These are phyloP conservation scores for Ligdia adustata DNA, from an alignment of 2,888 invertebrate species.

Conservation along the genomic window DNA sequence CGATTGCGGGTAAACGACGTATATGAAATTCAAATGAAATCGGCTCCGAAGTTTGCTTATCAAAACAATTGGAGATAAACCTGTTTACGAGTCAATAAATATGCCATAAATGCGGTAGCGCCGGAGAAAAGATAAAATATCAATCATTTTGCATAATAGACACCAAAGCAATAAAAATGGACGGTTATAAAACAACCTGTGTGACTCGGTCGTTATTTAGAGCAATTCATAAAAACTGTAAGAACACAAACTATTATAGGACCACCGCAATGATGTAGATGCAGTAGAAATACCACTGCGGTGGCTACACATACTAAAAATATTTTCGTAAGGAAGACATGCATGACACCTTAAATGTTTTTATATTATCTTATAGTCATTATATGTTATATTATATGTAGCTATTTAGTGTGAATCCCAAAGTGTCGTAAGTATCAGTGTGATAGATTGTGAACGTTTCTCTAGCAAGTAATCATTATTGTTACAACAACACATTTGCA, in stretches of 20 bases:
- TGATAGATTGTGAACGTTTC: conserved; percentile 45
- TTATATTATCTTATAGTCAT: neutral
- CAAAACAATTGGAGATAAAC: conserved; percentile 35
- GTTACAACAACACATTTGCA: conserved; percentile 38
- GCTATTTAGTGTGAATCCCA: neutral
- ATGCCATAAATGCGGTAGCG: conserved; percentile 36
- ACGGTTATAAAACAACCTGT: conserved; percentile 61
- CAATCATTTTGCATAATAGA: conserved; percentile 54
- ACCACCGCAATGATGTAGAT: conserved; percentile 71
- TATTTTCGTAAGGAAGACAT: conserved; percentile 41
- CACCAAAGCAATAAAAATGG: conserved; percentile 51
- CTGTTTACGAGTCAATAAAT: conserved; percentile 36
- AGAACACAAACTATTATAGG: conserved; percentile 68
- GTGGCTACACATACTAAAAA: conserved; percentile 65
- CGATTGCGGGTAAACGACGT: conserved; percentile 44
- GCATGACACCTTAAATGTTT: neutral
- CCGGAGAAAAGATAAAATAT: conserved; percentile 37
- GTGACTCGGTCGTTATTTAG: conserved; percentile 66
- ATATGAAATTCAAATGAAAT: conserved; percentile 39
- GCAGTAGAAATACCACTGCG: conserved; percentile 61
- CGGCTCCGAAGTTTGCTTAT: conserved; percentile 9
- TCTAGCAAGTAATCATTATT: conserved; percentile 34
- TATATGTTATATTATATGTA: neutral
- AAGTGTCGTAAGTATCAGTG: conserved; percentile 23
- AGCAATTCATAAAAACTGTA: conserved; percentile 68